Conservation (phyloP, 2,888 invertebrate species). For the Empis stercorea region DNA sequence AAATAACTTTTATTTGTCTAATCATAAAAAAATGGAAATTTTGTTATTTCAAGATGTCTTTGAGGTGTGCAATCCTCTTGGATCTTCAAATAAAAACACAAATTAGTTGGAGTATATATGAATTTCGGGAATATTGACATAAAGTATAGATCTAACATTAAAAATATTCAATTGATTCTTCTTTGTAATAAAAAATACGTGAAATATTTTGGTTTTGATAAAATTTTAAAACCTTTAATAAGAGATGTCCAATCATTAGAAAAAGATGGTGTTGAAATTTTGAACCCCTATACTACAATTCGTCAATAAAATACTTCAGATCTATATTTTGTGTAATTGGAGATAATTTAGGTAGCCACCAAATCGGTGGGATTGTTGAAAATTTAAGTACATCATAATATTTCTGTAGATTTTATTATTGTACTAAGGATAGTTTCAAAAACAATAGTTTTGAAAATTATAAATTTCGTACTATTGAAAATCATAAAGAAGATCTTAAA, state of each 20-base stretch:
- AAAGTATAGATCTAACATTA: neutral
- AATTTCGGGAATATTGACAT: neutral
- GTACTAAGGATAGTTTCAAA: neutral
- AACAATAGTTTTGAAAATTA: neutral
- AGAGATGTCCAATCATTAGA: neutral
- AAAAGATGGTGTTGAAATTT: neutral
- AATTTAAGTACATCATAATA: neutral
- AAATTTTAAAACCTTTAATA: neutral
- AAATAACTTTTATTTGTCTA: conserved; percentile 1
- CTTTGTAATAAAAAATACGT: conserved; percentile 9
- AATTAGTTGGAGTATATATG: conserved; percentile 3
- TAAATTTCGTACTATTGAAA: neutral
- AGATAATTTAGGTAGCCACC: no score
- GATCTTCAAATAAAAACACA: neutral
- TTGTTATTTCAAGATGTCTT: conserved; percentile 3
- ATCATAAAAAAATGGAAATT: conserved; percentile 2
- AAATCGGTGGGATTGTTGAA: neutral
- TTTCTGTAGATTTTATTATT: neutral
- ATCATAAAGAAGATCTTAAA: neutral
- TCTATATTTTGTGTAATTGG: neutral
- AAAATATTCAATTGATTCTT: neutral
- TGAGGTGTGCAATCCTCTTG: conserved; percentile 3
- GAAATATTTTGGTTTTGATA: conserved; percentile 9
- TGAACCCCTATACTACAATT: neutral
- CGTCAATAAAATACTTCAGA: neutral